These are phyloP conservation scores for Cynodonichthys magdalenae DNA, from an alignment of 2,797 vertebrate genomes.

Conservation along the genomic window DNA sequence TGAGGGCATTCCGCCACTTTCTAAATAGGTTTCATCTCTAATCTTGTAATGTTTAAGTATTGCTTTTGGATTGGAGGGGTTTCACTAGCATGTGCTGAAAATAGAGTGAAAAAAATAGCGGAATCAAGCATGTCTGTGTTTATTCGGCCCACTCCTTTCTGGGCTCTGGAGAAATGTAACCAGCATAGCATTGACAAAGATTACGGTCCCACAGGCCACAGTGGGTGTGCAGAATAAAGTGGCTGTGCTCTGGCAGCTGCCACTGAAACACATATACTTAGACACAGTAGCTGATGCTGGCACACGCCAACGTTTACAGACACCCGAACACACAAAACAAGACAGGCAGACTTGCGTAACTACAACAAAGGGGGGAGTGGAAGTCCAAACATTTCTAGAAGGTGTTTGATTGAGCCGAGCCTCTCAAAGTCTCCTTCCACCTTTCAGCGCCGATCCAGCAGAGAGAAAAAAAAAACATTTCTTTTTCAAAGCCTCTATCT, in stretches of 20 bases:
- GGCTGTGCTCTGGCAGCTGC: constrained; percentile 64
- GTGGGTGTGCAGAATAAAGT: constrained; percentile 71
- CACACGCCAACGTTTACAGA: constrained; percentile 34
- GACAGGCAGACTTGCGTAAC: constrained; percentile 39
- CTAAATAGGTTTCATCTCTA: constrained; percentile 65
- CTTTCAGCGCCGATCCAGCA: constrained; percentile 60
- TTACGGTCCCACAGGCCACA: constrained; percentile 74
- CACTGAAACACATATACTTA: constrained; percentile 70
- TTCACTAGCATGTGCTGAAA: constrained; percentile 62
- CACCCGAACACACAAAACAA: constrained; percentile 20
- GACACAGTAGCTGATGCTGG: constrained; percentile 59
- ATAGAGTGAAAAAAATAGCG: constrained; percentile 70
- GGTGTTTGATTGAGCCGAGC: constrained; percentile 78
- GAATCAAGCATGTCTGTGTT: constrained; percentile 70
- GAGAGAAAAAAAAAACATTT: constrained; percentile 26
- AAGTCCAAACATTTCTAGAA: constrained; percentile 71
- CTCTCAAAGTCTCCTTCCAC: constrained; percentile 60
- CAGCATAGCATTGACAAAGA: constrained; percentile 72
- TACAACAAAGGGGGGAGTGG: constrained; percentile 63
- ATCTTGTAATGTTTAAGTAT: constrained; percentile 70
- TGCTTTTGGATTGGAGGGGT: constrained; percentile 55
- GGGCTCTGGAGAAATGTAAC: constrained; percentile 66
- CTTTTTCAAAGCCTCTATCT: constrained; percentile 27
- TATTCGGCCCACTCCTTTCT: constrained; percentile 62
- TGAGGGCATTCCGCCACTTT: constrained; percentile 50